Percentiles rank a stretch among this genome's conserved stretches.
Evolutionary conservation across 2,113 vertebrate species (phyloP).

Genomic region (Nycticebus coucang): DNA sequence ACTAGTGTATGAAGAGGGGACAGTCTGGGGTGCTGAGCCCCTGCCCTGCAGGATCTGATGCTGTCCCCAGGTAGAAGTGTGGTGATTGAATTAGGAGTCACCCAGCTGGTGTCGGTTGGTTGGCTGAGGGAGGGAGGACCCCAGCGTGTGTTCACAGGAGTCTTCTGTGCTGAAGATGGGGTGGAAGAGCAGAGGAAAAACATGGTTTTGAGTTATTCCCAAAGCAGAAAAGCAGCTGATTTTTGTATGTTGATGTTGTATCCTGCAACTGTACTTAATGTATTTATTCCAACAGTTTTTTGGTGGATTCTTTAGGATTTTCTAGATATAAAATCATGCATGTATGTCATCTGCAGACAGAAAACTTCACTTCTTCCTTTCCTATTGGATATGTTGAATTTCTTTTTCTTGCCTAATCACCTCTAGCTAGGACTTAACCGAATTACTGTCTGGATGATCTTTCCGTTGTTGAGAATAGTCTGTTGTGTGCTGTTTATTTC

Average conservation of each 20-base stretch:
- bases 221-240: background rate
- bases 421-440: background rate
- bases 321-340: background rate
- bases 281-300: background rate
- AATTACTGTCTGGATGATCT: background rate
- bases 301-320: background rate
- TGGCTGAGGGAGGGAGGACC: too few relatives aligned
- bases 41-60: too few relatives aligned
- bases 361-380: background rate
- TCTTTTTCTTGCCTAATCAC: background rate
- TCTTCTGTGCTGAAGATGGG: too few relatives aligned
- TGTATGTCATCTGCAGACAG: background rate
- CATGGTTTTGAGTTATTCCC: too few relatives aligned
- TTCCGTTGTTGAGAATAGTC: background rate
- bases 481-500: background rate
- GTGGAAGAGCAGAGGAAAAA: too few relatives aligned
- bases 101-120: too few relatives aligned
- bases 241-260: background rate
- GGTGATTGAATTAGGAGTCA: too few relatives aligned
- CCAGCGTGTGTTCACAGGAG: too few relatives aligned
- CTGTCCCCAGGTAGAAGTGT: too few relatives aligned
- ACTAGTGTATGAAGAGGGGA: too few relatives aligned
- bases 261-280: background rate
- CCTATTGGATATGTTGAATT: background rate
- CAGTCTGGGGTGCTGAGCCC: too few relatives aligned